A percentile compares a stretch with the other conserved stretches of the same genome.
These are phyloP conservation scores for Tanaodytes sp. DNA, from an alignment of 2,888 invertebrate species.

Conservation along the genomic window DNA sequence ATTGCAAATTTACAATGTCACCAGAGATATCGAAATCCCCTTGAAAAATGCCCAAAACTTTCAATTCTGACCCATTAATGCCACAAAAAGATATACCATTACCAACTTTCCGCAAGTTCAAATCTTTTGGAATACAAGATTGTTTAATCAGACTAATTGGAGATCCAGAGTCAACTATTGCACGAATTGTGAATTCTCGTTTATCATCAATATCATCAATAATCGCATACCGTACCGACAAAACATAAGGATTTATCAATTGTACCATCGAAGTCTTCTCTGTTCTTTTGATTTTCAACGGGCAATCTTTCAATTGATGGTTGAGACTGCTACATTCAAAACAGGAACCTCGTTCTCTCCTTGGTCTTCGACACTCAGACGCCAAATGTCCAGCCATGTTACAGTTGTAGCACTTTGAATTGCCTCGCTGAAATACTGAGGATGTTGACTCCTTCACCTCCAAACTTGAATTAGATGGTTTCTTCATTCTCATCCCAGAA, in stretches of 20 bases:
- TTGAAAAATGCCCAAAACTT: constrained; percentile 2
- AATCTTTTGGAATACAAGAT: background rate
- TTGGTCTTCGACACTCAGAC: background rate
- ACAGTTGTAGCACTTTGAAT: constrained; percentile 9
- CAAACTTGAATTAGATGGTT: background rate
- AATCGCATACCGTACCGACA: background rate
- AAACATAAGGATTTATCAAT: constrained; percentile 10
- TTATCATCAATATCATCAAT: background rate
- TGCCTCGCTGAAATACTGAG: background rate
- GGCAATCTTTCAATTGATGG: background rate
- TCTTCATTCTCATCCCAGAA: background rate
- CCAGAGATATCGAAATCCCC: background rate
- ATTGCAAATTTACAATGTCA: background rate
- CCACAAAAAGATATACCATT: constrained; percentile 2
- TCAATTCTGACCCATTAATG: constrained; percentile 7
- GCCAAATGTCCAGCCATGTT: background rate
- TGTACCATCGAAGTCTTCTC: background rate
- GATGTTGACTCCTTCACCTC: background rate
- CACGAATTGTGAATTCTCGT: constrained; percentile 1
- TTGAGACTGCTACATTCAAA: constrained; percentile 2
- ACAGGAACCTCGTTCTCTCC: background rate
- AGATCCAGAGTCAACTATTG: constrained; percentile 8
- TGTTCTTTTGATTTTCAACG: background rate
- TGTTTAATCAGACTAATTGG: constrained; percentile 17
- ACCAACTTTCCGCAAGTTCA: background rate